phyloP scores from a whole-genome alignment of 2,113 vertebrate genomes.

The Gadus chalcogrammus region DNA sequence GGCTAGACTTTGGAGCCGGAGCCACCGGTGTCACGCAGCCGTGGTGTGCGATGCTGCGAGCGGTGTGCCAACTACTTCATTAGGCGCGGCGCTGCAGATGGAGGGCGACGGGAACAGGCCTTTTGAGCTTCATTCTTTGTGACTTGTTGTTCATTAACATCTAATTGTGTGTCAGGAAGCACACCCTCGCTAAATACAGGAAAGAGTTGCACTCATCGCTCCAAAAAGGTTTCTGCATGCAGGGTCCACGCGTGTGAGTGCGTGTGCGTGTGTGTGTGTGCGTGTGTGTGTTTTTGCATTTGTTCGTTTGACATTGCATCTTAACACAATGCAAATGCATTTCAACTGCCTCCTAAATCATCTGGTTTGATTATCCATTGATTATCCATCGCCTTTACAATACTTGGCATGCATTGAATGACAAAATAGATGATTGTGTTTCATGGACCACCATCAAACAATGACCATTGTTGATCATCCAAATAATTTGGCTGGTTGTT shows the following conservation, averaged over 20 bases:
- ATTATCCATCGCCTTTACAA: no score
- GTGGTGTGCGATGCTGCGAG: constrained; percentile 34
- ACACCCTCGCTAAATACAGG: constrained; percentile 71
- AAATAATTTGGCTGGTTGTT: no score
- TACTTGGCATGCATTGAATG: no score
- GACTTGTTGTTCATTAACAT: constrained; percentile 93
- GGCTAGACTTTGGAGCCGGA: neutral
- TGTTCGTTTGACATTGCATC: no score
- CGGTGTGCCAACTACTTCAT: constrained; percentile 76
- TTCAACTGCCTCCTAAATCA: no score
- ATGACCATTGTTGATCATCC: no score
- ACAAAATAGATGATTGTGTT: no score
- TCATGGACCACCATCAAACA: no score
- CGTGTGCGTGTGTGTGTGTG: neutral
- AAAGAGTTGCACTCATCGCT: neutral
- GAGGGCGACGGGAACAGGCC: constrained; percentile 79
- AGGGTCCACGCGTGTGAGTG: no score
- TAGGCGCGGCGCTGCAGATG: constrained; percentile 81
- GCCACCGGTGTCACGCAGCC: neutral
- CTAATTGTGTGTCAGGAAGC: constrained; percentile 89
- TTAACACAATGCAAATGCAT: no score
- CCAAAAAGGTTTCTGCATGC: neutral
- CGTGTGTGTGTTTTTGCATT: neutral
- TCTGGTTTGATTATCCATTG: no score
- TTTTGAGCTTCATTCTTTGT: constrained; percentile 90